phyloP scores from a whole-genome alignment of 2,888 invertebrate genomes.

The Drosophila ezoana region DNA sequence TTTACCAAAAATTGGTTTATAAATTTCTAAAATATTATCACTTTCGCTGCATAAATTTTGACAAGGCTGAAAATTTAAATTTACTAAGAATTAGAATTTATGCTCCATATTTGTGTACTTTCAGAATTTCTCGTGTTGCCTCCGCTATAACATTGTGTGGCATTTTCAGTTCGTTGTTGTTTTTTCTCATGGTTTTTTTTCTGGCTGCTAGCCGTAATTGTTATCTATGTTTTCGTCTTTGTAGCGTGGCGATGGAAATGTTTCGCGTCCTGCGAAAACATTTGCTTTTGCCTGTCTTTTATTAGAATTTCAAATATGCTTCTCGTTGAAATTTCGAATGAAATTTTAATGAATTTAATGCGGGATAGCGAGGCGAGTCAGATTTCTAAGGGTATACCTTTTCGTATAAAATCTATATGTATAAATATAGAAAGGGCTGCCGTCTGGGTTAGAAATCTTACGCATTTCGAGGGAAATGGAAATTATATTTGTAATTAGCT shows the following conservation, averaged over 20 bases:
- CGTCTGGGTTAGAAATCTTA: slow-evolving; percentile 1
- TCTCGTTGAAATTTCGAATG: slow-evolving; percentile 56
- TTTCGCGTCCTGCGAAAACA: slow-evolving; percentile 56
- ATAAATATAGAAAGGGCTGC: slow-evolving; percentile 30
- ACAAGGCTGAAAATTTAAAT: slow-evolving; percentile 53
- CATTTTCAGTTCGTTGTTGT: slow-evolving; percentile 32
- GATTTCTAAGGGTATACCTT: slow-evolving; percentile 16
- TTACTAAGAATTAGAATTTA: slow-evolving; percentile 62
- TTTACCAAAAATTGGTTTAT: slow-evolving; percentile 67
- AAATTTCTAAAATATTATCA: slow-evolving; percentile 65
- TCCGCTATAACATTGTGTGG: slow-evolving; percentile 30
- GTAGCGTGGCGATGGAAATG: slow-evolving; percentile 33
- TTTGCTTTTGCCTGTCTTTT: slow-evolving; percentile 47
- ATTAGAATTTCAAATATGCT: slow-evolving; percentile 74
- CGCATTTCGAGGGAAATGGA: slow-evolving; percentile 4
- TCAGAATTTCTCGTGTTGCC: slow-evolving; percentile 19
- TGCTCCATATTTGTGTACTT: slow-evolving; percentile 39
- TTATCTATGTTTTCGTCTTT: slow-evolving; percentile 71
- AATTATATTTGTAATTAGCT: slow-evolving; percentile 19
- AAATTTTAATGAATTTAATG: slow-evolving; percentile 79
- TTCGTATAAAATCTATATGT: neutral
- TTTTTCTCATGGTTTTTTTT: slow-evolving; percentile 13
- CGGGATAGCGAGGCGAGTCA: slow-evolving; percentile 20
- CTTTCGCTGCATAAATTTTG: slow-evolving; percentile 49
- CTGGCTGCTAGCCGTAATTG: slow-evolving; percentile 59